A percentile compares a stretch with the other conserved stretches of the same genome.
These are phyloP conservation scores for Triplophysa yarkandensis DNA, from an alignment of 2,797 vertebrate genomes.

Conservation along the genomic window DNA sequence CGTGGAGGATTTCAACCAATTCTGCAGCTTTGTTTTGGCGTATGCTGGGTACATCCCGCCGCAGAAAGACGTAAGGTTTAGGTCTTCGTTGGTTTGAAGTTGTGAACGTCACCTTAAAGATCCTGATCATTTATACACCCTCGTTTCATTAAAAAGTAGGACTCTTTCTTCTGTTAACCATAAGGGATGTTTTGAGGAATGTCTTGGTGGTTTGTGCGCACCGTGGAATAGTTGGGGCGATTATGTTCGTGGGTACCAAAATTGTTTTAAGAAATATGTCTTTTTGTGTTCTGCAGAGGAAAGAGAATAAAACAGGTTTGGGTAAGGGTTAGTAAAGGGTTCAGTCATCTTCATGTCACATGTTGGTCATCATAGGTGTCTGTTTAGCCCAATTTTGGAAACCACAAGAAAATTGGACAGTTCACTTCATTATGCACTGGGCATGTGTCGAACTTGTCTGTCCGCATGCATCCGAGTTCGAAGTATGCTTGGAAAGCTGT, in stretches of 20 bases:
- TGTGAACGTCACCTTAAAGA: neutral
- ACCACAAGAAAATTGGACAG: too few species aligned
- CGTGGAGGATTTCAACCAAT: conserved; percentile 64
- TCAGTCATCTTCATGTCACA: too few species aligned
- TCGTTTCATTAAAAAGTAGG: neutral
- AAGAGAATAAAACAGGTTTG: neutral
- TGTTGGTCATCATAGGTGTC: too few species aligned
- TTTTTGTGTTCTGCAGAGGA: neutral
- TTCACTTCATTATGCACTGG: too few species aligned
- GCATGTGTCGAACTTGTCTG: too few species aligned
- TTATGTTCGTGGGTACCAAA: neutral
- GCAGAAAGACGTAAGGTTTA: conserved; percentile 52
- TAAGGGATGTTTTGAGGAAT: neutral
- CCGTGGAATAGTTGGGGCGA: neutral
- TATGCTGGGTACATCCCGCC: conserved; percentile 63
- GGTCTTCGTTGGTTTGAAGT: neutral
- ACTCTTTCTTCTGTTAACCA: neutral
- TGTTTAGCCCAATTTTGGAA: too few species aligned
- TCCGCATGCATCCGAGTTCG: too few species aligned
- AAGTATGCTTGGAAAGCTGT: too few species aligned
- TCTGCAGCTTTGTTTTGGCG: conserved; percentile 63
- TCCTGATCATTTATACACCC: neutral
- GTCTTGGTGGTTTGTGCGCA: neutral
- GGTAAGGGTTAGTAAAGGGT: neutral
- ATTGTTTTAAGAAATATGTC: neutral